Base-by-base conservation (phyloP, 1,140 invertebrate genomes). In the Neomicropteryx cornuta region DNA sequence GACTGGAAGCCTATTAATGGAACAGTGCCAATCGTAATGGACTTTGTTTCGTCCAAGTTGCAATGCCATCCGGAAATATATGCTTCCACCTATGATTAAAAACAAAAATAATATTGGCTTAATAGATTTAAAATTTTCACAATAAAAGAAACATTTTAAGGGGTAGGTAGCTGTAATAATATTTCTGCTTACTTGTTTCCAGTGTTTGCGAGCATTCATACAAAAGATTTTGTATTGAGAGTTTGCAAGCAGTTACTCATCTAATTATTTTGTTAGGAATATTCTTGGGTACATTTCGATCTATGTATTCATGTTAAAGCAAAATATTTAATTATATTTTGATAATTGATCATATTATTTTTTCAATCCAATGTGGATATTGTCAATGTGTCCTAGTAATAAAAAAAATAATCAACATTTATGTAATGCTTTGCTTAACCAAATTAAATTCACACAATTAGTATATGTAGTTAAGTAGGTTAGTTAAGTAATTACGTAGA, bases 11-110 rank as follows among this genome's bases (percentile, higher is more conserved):
- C 58, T 31, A 62, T 42, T 19, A 65, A 33, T 8, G 61, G 61
- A 14, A 65, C 60, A 0, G 61, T 65, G 6, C 61, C 61, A 21
- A 65, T 62, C 0, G 58, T 59, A 11, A 65, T 47, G 23, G 62
- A 65, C 48, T 62, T 62, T 38, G 53, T 53, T 30, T 57, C 60
- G 20, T 51, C 51, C 47, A 65, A 41, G 23, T 61, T 61, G 21
- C 60, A 37, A 32, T 62, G 61, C 49, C 60, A 51, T 4, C 54
- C 55, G 3, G 61, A 56, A 17, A 64, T 60, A 18, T 52, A 52
- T 47, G 60, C 62, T 43, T 61, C 60, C 28, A 61, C 58, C 61
- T 64, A 39, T 0, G 43, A 8, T 13, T 27, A 27, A 8, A 27
- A 27, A 27, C 8, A 8, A 36, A 35, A 18, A 39, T 18, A 18